These are phyloP conservation scores for Alsophila aescularia DNA, from an alignment of 2,888 invertebrate genomes.

Conservation along the genomic window DNA sequence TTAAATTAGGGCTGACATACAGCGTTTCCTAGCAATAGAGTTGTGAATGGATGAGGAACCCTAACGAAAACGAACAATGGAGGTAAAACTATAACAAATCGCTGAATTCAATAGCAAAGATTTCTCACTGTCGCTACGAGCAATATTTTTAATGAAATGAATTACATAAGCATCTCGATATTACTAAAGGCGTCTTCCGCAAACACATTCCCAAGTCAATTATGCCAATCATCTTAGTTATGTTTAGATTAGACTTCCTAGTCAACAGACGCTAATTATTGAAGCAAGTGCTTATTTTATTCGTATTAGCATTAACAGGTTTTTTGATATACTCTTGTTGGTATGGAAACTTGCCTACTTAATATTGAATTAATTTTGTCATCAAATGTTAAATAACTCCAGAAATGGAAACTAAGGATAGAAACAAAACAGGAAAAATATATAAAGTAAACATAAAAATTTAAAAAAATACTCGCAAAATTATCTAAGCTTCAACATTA, in stretches of 20 bases:
- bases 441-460: not conserved
- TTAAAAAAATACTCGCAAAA: no score
- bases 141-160: not conserved
- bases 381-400: not conserved
- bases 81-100: not conserved
- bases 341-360: constrained; percentile 8
- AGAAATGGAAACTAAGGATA: constrained; percentile 1
- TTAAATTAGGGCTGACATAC: no score
- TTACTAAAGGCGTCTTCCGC: constrained; percentile 32
- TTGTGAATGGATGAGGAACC: no score
- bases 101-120: not conserved
- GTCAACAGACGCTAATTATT: constrained; percentile 34
- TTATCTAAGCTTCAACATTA: no score
- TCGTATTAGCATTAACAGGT: not conserved
- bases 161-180: not conserved
- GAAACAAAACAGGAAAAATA: not conserved
- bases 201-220: constrained; percentile 33
- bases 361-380: not conserved
- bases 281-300: constrained; percentile 10
- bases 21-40: no score
- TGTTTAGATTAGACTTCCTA: constrained; percentile 44
- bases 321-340: not conserved
- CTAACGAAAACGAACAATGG: no score
- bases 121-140: not conserved
- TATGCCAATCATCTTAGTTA: constrained; percentile 43